These are phyloP conservation scores for Betta splendens DNA, from an alignment of 2,797 vertebrate genomes.

Conservation along the genomic window DNA sequence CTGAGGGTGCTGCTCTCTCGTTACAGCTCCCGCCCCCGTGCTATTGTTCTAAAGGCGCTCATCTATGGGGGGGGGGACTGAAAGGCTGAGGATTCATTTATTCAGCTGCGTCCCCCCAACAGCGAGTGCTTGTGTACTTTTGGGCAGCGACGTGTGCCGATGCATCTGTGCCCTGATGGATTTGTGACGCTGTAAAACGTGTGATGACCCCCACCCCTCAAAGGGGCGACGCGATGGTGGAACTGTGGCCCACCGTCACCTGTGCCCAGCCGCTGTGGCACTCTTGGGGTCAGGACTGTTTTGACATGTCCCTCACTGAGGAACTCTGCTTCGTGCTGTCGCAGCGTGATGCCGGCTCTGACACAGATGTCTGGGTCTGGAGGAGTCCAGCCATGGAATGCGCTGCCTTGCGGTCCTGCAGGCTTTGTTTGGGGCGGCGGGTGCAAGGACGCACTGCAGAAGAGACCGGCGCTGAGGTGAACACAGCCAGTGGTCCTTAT, in stretches of 20 bases:
- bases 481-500: constrained; percentile 67
- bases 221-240: neutral
- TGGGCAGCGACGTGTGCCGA: constrained; percentile 57
- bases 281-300: constrained; percentile 24
- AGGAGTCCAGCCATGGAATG: constrained; percentile 62
- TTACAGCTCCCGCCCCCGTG: constrained; percentile 46
- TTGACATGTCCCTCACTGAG: constrained; percentile 18
- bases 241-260: no score
- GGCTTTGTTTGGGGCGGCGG: constrained; percentile 40
- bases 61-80: constrained; percentile 25
- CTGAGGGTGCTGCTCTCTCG: constrained; percentile 37
- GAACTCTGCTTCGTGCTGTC: constrained; percentile 35
- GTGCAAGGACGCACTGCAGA: constrained; percentile 45
- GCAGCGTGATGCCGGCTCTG: constrained; percentile 49
- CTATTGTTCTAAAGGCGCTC: constrained; percentile 66
- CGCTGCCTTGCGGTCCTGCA: constrained; percentile 51
- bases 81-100: constrained; percentile 64
- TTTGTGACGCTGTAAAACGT: constrained; percentile 37
- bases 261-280: constrained; percentile 7
- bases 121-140: constrained; percentile 66
- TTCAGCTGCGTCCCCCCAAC: constrained; percentile 73
- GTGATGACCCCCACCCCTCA: constrained; percentile 23
- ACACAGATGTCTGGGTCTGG: constrained; percentile 64
- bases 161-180: constrained; percentile 54
- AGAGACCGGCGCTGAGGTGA: constrained; percentile 58